Conservation (phyloP, 2,113 vertebrate species). For the Megaptera novaeangliae region DNA sequence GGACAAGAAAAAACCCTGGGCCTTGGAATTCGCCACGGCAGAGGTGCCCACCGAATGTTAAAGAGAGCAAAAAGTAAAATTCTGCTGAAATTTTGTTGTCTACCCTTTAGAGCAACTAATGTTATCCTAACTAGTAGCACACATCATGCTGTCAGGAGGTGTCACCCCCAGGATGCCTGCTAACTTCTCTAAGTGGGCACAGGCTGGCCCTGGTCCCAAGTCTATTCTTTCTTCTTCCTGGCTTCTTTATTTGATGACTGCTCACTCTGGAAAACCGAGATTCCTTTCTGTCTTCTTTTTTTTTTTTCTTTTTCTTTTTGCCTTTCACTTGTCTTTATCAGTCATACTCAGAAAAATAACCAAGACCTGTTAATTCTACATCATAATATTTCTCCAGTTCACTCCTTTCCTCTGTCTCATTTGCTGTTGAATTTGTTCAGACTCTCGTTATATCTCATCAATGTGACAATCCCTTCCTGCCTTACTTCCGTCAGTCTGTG, state of each 20-base stretch:
- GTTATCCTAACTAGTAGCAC: too few relatives aligned
- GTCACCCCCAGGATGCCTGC: not conserved
- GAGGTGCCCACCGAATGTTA: not conserved
- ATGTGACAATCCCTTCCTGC: not conserved
- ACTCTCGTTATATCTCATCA: not conserved
- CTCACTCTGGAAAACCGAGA: not conserved
- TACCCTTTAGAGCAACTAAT: not conserved
- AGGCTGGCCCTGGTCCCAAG: not conserved
- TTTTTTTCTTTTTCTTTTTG: not conserved
- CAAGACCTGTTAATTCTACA: not conserved
- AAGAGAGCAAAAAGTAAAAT: not conserved
- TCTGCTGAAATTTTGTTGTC: not conserved
- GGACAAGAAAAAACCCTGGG: not conserved
- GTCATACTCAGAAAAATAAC: not conserved
- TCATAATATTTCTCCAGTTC: not conserved
- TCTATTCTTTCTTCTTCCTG: not conserved
- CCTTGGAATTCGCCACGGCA: not conserved
- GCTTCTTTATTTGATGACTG: not conserved
- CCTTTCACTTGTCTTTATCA: not conserved
- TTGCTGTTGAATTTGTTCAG: not conserved
- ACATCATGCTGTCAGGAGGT: rapidly evolving
- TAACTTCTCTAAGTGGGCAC: not conserved
- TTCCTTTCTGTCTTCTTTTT: not conserved
- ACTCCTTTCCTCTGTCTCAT: not conserved
- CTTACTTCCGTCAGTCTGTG: not conserved